phyloP scores from a whole-genome alignment of 2,888 invertebrate genomes.

The Idaea dimidiata region DNA sequence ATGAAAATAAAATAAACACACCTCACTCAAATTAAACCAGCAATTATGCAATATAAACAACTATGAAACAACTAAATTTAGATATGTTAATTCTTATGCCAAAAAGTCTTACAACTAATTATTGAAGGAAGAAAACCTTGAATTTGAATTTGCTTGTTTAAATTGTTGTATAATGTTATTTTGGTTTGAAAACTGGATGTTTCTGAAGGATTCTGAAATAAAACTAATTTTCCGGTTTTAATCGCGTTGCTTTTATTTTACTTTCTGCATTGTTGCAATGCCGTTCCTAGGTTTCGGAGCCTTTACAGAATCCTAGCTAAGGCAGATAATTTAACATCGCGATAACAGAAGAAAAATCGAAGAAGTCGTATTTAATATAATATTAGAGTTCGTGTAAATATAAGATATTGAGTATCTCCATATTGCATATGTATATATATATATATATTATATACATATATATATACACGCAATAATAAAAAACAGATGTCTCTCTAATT shows the following conservation, averaged over 20 bases:
- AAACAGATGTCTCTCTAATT: neutral
- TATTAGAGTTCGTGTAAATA: too few species aligned
- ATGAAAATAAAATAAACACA: neutral
- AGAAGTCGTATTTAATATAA: too few species aligned
- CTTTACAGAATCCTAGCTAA: too few species aligned
- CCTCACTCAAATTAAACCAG: neutral
- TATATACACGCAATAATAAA: neutral
- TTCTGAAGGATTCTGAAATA: too few species aligned
- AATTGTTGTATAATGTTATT: conserved; percentile 4
- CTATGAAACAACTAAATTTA: neutral
- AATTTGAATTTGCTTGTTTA: conserved; percentile 4
- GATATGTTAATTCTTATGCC: conserved; percentile 6
- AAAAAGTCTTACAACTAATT: conserved; percentile 9
- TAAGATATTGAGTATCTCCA: neutral
- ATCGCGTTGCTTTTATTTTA: too few species aligned
- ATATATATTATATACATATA: too few species aligned
- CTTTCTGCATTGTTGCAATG: too few species aligned
- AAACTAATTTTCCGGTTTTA: too few species aligned
- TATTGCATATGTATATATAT: conserved; percentile 11
- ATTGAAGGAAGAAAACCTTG: conserved; percentile 12
- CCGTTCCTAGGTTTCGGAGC: too few species aligned
- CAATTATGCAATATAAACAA: neutral
- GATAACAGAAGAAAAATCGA: too few species aligned
- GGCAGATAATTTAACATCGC: too few species aligned
- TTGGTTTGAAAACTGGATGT: neutral